A percentile compares a stretch with the other conserved stretches of the same genome.
Conservation (phyloP, 2,888 invertebrate species). For the Dynastes hyllus region DNA sequence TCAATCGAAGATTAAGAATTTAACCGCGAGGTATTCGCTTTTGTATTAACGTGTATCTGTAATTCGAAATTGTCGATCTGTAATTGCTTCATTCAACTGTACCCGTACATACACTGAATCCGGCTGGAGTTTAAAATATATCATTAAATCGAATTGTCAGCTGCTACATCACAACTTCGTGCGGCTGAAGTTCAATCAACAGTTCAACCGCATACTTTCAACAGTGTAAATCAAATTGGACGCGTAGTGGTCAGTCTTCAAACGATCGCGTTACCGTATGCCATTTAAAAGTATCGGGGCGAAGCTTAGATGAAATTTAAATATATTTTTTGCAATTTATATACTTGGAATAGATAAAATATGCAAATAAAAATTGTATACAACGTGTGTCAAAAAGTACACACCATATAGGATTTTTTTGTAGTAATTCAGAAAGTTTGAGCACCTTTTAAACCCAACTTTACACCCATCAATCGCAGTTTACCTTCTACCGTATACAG, state of each 20-base stretch:
- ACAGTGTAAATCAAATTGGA: constrained; percentile 23
- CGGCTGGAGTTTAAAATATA: constrained; percentile 19
- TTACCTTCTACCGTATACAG: too few species aligned
- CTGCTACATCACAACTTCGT: constrained; percentile 32
- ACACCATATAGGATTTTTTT: too few species aligned
- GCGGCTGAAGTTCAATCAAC: constrained; percentile 31
- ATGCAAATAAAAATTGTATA: too few species aligned
- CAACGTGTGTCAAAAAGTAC: too few species aligned
- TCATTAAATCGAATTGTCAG: constrained; percentile 37
- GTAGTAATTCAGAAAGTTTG: too few species aligned
- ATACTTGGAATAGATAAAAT: neutral
- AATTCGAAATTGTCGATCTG: constrained; percentile 30
- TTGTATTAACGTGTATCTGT: constrained; percentile 9
- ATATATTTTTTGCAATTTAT: neutral
- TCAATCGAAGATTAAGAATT: neutral
- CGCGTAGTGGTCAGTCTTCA: constrained; percentile 12
- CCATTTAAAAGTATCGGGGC: neutral
- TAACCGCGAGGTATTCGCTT: neutral
- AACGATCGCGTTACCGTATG: neutral
- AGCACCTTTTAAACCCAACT: too few species aligned
- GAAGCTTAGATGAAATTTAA: neutral
- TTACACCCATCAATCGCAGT: too few species aligned
- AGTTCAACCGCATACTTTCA: constrained; percentile 25
- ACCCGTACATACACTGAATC: constrained; percentile 20
- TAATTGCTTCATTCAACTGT: constrained; percentile 34